phyloP scores from a whole-genome alignment of 2,888 invertebrate species.

The Ramazzottius varieornatus region DNA sequence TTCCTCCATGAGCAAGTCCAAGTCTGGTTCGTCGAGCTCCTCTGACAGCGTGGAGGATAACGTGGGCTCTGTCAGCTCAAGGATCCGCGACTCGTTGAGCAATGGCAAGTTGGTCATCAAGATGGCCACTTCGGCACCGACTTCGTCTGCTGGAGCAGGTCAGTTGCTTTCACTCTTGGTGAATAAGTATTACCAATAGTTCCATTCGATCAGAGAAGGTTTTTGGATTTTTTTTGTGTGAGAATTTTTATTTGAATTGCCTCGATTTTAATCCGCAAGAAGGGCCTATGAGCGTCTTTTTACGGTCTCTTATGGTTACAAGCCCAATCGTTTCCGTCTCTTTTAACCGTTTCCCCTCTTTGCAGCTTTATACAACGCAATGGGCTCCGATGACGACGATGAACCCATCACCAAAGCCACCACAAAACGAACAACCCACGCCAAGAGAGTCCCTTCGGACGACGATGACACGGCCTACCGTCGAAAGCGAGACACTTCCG shows the following conservation, averaged over 20 bases:
- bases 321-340: too few relatives aligned
- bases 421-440: constrained; percentile 4
- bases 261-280: too few relatives aligned
- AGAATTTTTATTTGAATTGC: too few relatives aligned
- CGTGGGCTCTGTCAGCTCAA: neutral
- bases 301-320: too few relatives aligned
- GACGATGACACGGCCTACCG: neutral
- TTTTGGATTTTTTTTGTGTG: too few relatives aligned
- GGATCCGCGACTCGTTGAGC: neutral
- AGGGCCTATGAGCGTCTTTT: too few relatives aligned
- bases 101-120: neutral
- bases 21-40: neutral
- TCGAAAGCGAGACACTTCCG: neutral
- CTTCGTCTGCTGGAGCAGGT: neutral
- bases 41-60: neutral
- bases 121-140: neutral
- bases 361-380: constrained; percentile 1
- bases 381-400: neutral
- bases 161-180: neutral
- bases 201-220: too few relatives aligned
- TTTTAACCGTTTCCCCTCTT: too few relatives aligned
- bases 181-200: too few relatives aligned
- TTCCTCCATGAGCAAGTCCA: too few relatives aligned
- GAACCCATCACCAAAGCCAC: constrained; percentile 8
- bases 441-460: constrained; percentile 4